Base-by-base conservation (phyloP, 92 coral and sea anemone genomes). In the Siderastrea siderea region DNA sequence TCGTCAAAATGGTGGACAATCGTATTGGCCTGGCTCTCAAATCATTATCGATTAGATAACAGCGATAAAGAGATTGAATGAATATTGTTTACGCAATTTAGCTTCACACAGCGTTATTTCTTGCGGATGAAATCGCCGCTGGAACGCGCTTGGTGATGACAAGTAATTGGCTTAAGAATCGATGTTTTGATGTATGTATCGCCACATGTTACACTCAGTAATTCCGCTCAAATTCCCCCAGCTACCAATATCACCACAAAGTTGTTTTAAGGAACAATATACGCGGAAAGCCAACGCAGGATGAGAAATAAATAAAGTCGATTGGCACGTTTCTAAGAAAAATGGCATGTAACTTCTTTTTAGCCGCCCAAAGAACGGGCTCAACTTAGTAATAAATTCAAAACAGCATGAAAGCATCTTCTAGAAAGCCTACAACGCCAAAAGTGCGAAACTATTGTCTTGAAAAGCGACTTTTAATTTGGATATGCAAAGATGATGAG, bases 1-100 rank as follows among this genome's bases (percentile, higher is more conserved):
- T 48, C 14, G 10, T 78, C 47, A 78, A 49, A n/a, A 80, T 12
- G 10, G 7, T 48, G 50, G 52, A 48, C n/a, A 48, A 45, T 60
- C 72, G 51, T 83, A 83, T 74, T 74, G 80, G 87, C 71, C 78
- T 57, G 43, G 17, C 70, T 83, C 52, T 48, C 6, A 38, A 58
- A 49, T 26, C 78, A 73, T 43, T 46, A 5, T 65, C 78, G 54
- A 65, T 74, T 63, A 14, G n/a, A 84, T 84, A 45, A 50, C 6
- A 60, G 62, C 50, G 60, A 63, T 63, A 61, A 83, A 49, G 45
- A 59, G 4, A 12, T 38, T 63, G 72, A 84, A 38, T 38, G 71
- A 61, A 74, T 7, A 2, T 47, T 72, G 79, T 47, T 83, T 49
- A 50, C 62, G 61, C 38, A 81, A 81, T 69, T 46, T 45, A 46